Base-by-base conservation (phyloP, 2,113 vertebrate species). In the Platanista minor region DNA sequence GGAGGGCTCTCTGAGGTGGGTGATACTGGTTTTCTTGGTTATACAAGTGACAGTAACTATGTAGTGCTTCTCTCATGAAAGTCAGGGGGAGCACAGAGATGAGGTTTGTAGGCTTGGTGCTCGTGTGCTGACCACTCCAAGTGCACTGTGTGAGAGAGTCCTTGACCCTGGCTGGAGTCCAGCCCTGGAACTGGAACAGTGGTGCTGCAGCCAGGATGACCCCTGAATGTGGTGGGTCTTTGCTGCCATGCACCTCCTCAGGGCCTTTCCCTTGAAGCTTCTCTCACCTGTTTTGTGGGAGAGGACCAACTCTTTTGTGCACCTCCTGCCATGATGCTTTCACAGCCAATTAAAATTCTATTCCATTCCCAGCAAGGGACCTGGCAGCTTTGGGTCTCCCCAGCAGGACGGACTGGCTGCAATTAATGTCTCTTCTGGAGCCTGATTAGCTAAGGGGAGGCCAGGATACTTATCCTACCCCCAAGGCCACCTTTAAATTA, bases 291-390 rank as follows among this genome's bases (percentile, higher is more conserved):
- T 91, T 93, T 61, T 6, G 33, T 23, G 87, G 49, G 71, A 93
- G 49, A 90, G 27, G 69, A 93, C 87, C 95, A 87, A 31, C 39
- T 85, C 87, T 83, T 80, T 66, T 39, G 20, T 57, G 46, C 4
- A 43, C 89, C 93, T 95, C 97, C 98, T 93, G 93, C 96, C 90
- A 95, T 14, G 93, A 90, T 97, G 97, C 96, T 93, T 98, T 98
- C 96, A 98, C 93, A 97, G 95, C 93, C 97, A 97, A 97, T 98
- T 97, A 98, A 96, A 97, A 97, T 97, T 97, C 93, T 94, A 98
- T 98, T 97, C 95, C 72, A 88, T 88, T 97, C 98, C 77, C 97
- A 97, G 96, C 96, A 97, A 97, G 98, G 64, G 64, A 97, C 93
- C 96, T 98, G 98, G 98, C 97, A 98, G 96, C 83, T 94, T 93